Conservation (phyloP, 2,888 invertebrate species). For the Salpingus planirostris region DNA sequence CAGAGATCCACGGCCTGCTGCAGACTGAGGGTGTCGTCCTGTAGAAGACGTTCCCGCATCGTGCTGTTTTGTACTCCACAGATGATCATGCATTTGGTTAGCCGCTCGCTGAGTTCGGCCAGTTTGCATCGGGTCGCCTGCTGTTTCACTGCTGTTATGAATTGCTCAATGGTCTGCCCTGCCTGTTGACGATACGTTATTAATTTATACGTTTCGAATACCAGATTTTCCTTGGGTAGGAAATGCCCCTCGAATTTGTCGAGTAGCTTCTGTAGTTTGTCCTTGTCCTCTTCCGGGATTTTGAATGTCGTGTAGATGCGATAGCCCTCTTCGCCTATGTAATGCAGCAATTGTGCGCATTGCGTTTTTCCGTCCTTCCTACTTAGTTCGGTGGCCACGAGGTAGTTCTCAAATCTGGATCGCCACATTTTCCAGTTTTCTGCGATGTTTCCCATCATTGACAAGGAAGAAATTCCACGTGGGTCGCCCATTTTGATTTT, state of each 20-base stretch:
- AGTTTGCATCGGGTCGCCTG: constrained; percentile 4
- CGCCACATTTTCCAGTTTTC: constrained; percentile 10
- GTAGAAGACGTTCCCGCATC: constrained; percentile 10
- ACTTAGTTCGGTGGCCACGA: constrained; percentile 9
- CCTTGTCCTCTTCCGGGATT: constrained; percentile 7
- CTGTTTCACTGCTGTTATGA: constrained; percentile 5
- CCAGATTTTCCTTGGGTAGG: constrained; percentile 9
- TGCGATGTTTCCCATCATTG: constrained; percentile 2
- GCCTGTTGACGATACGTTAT: constrained; percentile 1
- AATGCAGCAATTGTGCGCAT: constrained; percentile 9
- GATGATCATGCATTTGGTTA: constrained; percentile 2
- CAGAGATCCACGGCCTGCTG: constrained; percentile 11
- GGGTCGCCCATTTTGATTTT: no score
- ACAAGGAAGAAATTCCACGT: no score
- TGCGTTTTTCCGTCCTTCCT: constrained; percentile 7
- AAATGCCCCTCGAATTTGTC: constrained; percentile 16
- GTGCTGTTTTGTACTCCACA: constrained; percentile 4
- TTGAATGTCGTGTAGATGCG: constrained; percentile 15
- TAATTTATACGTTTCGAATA: constrained; percentile 5
- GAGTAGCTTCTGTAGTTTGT: constrained; percentile 8
- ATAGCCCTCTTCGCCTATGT: constrained; percentile 13
- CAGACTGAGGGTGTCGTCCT: constrained; percentile 8
- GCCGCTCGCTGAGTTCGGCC: constrained; percentile 1
- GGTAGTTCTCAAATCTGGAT: constrained; percentile 10
- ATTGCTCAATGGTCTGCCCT: constrained; percentile 6